Evolutionary conservation across 2,797 vertebrate species (phyloP).

Genomic region (Crossoptilon crossoptilon): DNA sequence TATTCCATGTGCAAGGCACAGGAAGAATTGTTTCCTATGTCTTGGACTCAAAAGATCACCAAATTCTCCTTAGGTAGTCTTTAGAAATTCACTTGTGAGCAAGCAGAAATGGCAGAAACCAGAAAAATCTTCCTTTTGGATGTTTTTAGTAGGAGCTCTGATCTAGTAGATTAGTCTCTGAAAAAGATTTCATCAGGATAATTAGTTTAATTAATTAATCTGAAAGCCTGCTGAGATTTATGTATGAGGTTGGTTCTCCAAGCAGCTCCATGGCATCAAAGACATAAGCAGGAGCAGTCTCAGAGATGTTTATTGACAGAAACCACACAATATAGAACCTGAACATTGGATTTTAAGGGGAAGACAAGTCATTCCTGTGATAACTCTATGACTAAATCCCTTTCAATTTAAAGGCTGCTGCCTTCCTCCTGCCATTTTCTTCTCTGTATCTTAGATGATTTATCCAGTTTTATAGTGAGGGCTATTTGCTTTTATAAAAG

Average conservation of each 20-base stretch:
- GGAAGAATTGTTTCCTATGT: neutral
- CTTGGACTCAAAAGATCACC: neutral
- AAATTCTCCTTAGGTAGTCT: neutral
- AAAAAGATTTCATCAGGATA: neutral
- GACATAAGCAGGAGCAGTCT: neutral
- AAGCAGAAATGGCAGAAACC: neutral
- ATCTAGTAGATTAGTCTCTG: neutral
- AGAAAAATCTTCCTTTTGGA: neutral
- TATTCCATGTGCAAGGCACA: neutral
- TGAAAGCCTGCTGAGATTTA: neutral
- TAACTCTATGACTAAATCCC: neutral
- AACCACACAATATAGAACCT: neutral
- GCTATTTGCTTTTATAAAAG: neutral
- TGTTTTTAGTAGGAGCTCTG: neutral
- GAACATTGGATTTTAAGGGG: neutral
- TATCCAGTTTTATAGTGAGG: neutral
- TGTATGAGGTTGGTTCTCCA: neutral
- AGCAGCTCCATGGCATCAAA: neutral
- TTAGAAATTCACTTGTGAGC: neutral
- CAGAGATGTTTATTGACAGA: neutral
- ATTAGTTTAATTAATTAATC: neutral
- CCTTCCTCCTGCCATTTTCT: neutral
- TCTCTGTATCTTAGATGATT: neutral
- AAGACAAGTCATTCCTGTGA: neutral
- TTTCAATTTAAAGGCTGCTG: neutral